Base-by-base conservation (phyloP, 2,797 vertebrate genomes). In the Chelidonichthys spinosus region DNA sequence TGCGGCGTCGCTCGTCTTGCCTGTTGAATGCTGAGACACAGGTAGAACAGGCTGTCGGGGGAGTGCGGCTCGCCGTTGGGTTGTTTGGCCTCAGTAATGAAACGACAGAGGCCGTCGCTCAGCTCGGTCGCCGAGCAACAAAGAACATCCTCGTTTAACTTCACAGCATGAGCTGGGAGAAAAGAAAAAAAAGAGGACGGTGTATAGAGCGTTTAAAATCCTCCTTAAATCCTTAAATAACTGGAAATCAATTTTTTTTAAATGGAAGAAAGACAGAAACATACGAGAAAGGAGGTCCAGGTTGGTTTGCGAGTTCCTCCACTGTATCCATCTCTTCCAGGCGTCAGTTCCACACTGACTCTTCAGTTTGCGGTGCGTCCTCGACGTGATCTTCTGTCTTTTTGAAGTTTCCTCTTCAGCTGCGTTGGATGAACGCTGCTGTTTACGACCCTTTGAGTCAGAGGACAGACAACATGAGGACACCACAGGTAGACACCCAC, bases 21-120 rank as follows among this genome's bases (percentile, higher is more conserved):
- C 96, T 97, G 95, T 83, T 99, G 98, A 87, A 99, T 97, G 93
- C 97, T 94, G 94, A 99, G 96, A 91, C 97, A 99, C 93, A 99
- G 95, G 91, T 97, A 98, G 84, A 96, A 96, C 78, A 99, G 94
- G 90, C 95, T 95, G 94, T 97, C 93, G 5, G 96, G 94, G 69
- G 94, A 90, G 36, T 97, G 97, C 47, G 92, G 92, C 84, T 96
- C 95, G 78, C 96, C 96, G 7, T 96, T 96, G 7, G 95, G 95
- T 72, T 93, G 94, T 63, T 94, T 95, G 66, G 95, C 95, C 89
- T 99, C 97, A 63, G 86, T 85, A 75, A 98, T 94, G 86, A 99
- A 99, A 81, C 94, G 94, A 82, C 95, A 95, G 79, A 99, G 95
- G 39, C 96, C 94, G 84, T 95, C 94, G 87, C 95, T 97, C 81